Evolutionary conservation across 2,113 vertebrate species (phyloP).

Genomic region (Daboia siamensis): DNA sequence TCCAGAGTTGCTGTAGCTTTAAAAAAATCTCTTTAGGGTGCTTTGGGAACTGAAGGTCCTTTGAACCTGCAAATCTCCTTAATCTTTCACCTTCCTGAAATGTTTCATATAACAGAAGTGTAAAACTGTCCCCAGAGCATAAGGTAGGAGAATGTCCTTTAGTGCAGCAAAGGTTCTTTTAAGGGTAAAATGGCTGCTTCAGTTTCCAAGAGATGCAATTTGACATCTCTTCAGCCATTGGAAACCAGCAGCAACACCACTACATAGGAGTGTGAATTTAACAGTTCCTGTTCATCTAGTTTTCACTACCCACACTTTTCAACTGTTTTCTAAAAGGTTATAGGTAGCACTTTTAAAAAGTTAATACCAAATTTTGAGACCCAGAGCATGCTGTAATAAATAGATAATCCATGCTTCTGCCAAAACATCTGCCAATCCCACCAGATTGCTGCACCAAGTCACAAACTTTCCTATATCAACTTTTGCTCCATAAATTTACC

Average conservation of each 20-base stretch:
- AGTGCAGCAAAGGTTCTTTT: not conserved
- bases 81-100: not conserved
- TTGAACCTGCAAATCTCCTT: not conserved
- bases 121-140: not conserved
- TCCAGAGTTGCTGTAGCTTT: not conserved
- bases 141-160: not conserved
- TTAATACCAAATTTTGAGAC: not conserved
- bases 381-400: not conserved
- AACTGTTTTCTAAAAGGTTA: not conserved
- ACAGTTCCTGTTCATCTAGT: not conserved
- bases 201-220: not conserved
- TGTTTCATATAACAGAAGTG: not conserved
- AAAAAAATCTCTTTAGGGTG: not conserved
- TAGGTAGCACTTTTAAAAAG: not conserved
- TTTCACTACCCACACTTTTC: not conserved
- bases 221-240: not conserved
- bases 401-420: not conserved
- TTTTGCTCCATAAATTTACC: slow-evolving; percentile 1
- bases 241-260: not conserved
- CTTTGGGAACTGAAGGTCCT: not conserved
- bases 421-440: not conserved
- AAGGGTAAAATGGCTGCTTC: not conserved
- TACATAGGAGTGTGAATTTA: not conserved
- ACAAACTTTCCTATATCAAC: slow-evolving; percentile 26
- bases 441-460: slow-evolving; percentile 23